Evolutionary conservation across 2,888 invertebrate species (phyloP).

Genomic region (Eustalomyia histrio): DNA sequence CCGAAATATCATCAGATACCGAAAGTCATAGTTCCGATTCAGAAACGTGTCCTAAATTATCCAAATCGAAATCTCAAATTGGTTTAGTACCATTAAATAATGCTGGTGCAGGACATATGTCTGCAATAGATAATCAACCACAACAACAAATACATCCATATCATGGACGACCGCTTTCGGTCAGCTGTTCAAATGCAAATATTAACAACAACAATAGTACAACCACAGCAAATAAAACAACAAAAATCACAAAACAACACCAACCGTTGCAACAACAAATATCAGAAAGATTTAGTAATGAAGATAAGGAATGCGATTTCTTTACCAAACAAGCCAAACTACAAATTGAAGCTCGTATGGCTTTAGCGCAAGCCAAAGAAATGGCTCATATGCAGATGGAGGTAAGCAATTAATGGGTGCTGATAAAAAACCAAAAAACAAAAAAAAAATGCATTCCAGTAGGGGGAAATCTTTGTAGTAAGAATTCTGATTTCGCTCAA

Average conservation of each 20-base stretch:
- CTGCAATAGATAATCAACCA: constrained; percentile 62
- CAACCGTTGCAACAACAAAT: constrained; percentile 60
- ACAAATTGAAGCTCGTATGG: constrained; percentile 92
- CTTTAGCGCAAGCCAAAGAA: constrained; percentile 93
- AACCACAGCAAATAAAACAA: constrained; percentile 52
- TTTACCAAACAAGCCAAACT: constrained; percentile 89
- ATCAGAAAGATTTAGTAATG: constrained; percentile 80
- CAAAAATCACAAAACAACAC: constrained; percentile 63
- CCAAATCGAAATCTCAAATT: constrained; percentile 69
- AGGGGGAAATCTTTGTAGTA: too few species aligned
- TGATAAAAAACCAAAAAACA: too few species aligned
- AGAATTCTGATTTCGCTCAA: too few species aligned
- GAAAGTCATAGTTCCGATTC: constrained; percentile 89
- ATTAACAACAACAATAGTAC: constrained; percentile 54
- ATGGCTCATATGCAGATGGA: constrained; percentile 96
- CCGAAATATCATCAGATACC: constrained; percentile 82
- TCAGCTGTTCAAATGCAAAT: constrained; percentile 68
- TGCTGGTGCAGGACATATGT: background rate
- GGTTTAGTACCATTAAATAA: constrained; percentile 29
- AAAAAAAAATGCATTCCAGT: too few species aligned
- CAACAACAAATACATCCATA: constrained; percentile 70
- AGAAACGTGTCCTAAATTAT: constrained; percentile 80
- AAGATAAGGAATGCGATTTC: constrained; percentile 87
- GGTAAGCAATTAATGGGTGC: constrained; percentile 80
- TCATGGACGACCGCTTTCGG: constrained; percentile 72